Percentiles rank a stretch among this genome's conserved stretches.
These are phyloP conservation scores for Eclectus roratus DNA, from an alignment of 2,113 vertebrate genomes.

Conservation along the genomic window DNA sequence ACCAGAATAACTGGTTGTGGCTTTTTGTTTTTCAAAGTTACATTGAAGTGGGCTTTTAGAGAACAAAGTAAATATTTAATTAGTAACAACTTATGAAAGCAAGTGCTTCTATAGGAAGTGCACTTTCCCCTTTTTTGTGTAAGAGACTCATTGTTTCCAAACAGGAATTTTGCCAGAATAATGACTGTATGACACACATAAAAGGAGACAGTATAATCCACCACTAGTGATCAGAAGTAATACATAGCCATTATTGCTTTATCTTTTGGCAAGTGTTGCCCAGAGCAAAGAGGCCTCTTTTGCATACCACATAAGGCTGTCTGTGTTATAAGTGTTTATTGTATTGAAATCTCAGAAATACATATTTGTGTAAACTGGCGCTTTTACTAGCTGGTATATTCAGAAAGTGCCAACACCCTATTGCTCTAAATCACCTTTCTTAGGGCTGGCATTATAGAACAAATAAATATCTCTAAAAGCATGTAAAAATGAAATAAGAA, in stretches of 20 bases:
- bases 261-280: not conserved
- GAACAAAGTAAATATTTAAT: constrained; percentile 54
- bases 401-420: not conserved
- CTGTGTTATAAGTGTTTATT: not conserved
- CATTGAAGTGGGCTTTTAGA: constrained; percentile 10
- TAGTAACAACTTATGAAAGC: not conserved
- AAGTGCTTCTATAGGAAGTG: constrained; percentile 20
- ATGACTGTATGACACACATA: not conserved
- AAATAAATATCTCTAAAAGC: not conserved
- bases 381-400: not conserved
- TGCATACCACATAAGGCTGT: not conserved
- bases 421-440: not conserved
- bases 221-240: not conserved
- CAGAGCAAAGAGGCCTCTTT: not conserved
- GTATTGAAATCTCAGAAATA: not conserved
- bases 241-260: not conserved
- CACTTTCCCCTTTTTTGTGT: not conserved
- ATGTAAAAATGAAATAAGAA: not conserved
- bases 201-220: not conserved
- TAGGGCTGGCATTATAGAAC: not conserved
- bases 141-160: not conserved
- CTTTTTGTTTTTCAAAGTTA: not conserved
- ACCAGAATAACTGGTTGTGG: constrained; percentile 12
- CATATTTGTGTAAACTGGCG: not conserved
- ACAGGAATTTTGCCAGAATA: not conserved